These are phyloP conservation scores for Scopus umbretta DNA, from an alignment of 2,113 vertebrate species.

Conservation along the genomic window DNA sequence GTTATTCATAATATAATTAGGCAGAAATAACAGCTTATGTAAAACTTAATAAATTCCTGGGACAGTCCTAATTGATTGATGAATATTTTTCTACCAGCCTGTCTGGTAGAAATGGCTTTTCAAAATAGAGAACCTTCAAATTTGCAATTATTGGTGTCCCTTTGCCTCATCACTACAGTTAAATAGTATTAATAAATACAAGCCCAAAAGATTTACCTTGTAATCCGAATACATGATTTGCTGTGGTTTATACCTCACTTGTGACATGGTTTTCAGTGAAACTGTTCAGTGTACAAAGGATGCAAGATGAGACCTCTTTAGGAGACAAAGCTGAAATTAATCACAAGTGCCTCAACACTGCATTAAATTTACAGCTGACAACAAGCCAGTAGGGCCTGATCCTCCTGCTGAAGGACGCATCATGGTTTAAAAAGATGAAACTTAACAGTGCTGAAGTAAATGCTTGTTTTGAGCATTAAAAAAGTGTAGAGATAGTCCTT, in stretches of 20 bases:
- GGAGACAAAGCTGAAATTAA: background rate
- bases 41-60: conserved; percentile 46
- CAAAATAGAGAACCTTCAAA: background rate
- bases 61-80: conserved; percentile 22
- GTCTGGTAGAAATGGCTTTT: background rate
- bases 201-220: background rate
- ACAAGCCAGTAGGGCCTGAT: background rate
- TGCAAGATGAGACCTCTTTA: background rate
- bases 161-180: background rate
- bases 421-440: background rate
- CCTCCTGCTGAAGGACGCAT: background rate
- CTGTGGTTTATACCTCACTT: background rate
- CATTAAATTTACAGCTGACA: background rate
- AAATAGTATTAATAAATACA: background rate
- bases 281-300: background rate
- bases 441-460: background rate
- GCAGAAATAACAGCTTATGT: conserved; percentile 10
- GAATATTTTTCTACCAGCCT: background rate
- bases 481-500: background rate
- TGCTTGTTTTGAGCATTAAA: background rate
- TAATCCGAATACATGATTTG: background rate
- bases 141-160: background rate
- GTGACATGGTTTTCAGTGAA: background rate
- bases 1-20: conserved; percentile 14
- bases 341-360: background rate